These are phyloP conservation scores for Gerris lacustris DNA, from an alignment of 2,888 invertebrate genomes.

Conservation along the genomic window DNA sequence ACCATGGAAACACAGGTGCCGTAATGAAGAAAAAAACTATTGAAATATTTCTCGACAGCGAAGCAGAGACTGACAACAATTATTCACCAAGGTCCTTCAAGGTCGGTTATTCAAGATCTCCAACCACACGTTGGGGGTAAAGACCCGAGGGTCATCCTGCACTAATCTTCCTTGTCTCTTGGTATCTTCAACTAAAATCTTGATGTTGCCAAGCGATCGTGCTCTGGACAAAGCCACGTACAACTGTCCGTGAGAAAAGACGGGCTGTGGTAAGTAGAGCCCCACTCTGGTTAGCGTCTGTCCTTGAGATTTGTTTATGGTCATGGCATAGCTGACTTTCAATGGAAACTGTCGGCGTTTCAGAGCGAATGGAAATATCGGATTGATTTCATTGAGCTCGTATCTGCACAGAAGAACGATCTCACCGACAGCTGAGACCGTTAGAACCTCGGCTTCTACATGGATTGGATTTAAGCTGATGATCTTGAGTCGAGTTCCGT, in stretches of 20 bases:
- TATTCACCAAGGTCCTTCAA: no score
- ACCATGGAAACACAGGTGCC: no score
- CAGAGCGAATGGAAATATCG: conserved; percentile 11
- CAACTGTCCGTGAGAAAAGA: conserved; percentile 27
- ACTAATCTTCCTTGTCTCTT: no score
- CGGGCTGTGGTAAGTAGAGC: conserved; percentile 23
- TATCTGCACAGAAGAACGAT: conserved; percentile 24
- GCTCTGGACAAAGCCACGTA: conserved; percentile 24
- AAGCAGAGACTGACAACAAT: no score
- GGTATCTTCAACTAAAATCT: no score
- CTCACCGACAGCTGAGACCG: conserved; percentile 16
- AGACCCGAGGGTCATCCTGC: no score
- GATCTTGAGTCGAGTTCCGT: conserved; percentile 25
- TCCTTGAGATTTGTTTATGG: conserved; percentile 24
- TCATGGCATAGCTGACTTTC: neutral
- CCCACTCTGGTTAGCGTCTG: conserved; percentile 23
- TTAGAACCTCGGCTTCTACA: conserved; percentile 21
- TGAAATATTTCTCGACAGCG: no score
- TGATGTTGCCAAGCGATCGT: neutral
- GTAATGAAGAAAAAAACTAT: no score
- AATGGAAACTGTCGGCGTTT: neutral
- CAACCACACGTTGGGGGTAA: no score
- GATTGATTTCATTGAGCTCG: conserved; percentile 12
- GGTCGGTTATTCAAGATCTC: no score
- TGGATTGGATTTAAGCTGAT: neutral